These are phyloP conservation scores for Lasioglossum vierecki DNA, from an alignment of 2,888 invertebrate genomes.

Conservation along the genomic window DNA sequence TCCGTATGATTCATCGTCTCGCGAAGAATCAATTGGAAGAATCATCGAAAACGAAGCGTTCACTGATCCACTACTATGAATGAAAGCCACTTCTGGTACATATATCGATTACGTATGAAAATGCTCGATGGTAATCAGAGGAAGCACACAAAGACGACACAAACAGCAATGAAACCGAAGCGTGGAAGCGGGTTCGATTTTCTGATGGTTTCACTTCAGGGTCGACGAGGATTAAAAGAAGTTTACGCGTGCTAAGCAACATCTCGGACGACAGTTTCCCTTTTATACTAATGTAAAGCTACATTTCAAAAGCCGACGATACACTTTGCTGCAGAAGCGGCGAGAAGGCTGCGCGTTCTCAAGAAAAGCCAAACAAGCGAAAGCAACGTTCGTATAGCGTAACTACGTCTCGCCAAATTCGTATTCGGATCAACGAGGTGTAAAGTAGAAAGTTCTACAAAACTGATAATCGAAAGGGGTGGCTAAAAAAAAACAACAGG, in stretches of 20 bases:
- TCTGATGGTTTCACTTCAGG: background rate
- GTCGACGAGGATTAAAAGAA: background rate
- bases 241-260: background rate
- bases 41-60: background rate
- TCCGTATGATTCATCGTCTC: background rate
- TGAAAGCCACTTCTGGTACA: constrained; percentile 50
- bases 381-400: constrained; percentile 63
- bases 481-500: constrained; percentile 17
- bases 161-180: constrained; percentile 37
- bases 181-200: constrained; percentile 18
- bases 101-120: background rate
- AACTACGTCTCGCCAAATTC: constrained; percentile 36
- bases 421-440: background rate
- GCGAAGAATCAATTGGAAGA: background rate
- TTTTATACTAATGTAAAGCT: background rate
- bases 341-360: constrained; percentile 32
- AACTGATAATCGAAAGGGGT: constrained; percentile 10
- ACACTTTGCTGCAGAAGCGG: constrained; percentile 24
- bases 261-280: background rate
- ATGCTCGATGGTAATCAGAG: constrained; percentile 38
- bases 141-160: constrained; percentile 53
- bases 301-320: constrained; percentile 34
- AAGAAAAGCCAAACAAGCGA: constrained; percentile 38
- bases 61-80: background rate
- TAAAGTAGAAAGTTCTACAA: constrained; percentile 9